Conservation (phyloP, 2,113 vertebrate species). For the Sphyrna mokarran region DNA sequence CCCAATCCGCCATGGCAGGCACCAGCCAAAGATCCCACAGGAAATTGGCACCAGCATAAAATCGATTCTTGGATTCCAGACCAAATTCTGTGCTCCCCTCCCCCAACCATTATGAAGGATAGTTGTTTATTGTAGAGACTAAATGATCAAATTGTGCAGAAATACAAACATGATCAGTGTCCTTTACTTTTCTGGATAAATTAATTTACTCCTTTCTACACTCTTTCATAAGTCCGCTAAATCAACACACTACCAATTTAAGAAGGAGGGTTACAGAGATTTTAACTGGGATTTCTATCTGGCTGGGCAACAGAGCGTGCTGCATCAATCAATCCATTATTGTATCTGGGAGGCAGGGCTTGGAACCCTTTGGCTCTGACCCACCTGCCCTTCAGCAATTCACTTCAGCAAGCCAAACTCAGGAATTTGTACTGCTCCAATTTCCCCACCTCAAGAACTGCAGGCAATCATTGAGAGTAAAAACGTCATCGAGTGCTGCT, state of each 20-base stretch:
- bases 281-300: background rate
- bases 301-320: constrained; percentile 42
- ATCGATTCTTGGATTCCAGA: no score
- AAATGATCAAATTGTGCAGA: background rate
- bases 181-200: background rate
- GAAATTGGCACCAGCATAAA: no score
- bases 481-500: constrained; percentile 40
- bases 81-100: no score
- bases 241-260: background rate
- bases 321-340: constrained; percentile 41
- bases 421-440: constrained; percentile 53
- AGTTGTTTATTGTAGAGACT: background rate
- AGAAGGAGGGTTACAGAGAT: background rate
- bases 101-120: no score
- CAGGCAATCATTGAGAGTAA: constrained; percentile 45
- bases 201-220: background rate
- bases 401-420: constrained; percentile 55
- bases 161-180: background rate
- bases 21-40: background rate
- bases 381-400: constrained; percentile 49
- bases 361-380: constrained; percentile 39
- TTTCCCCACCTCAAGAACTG: constrained; percentile 44
- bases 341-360: constrained; percentile 41
- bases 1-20: no score
- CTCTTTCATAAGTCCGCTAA: background rate